Conservation (phyloP, 2,888 invertebrate species). For the Caenorhabditis auriculariae region DNA sequence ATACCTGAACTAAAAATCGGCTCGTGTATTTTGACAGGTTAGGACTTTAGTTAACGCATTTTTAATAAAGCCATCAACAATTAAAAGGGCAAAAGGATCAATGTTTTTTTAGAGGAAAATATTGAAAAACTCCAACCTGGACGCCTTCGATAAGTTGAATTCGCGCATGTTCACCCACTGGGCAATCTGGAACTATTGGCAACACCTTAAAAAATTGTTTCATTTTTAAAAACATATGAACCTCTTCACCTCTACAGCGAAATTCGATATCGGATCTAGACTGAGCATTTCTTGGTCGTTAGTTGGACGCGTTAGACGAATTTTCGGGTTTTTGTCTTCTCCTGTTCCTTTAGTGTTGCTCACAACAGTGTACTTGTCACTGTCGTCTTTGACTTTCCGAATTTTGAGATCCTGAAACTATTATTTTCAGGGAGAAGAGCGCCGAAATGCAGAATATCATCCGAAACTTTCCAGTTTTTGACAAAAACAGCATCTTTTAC, state of each 20-base stretch:
- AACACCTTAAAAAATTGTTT: slow-evolving; percentile 20
- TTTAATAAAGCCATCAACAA: neutral
- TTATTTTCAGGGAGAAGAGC: too few relatives aligned
- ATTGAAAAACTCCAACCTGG: slow-evolving; percentile 29
- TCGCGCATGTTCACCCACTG: slow-evolving; percentile 40
- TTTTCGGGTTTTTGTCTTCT: slow-evolving; percentile 1
- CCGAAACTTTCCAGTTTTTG: too few relatives aligned
- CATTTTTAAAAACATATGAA: neutral
- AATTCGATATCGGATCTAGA: too few relatives aligned
- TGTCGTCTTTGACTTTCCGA: slow-evolving; percentile 10
- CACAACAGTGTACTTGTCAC: slow-evolving; percentile 14
- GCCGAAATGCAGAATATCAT: too few relatives aligned
- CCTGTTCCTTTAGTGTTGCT: slow-evolving; percentile 20
- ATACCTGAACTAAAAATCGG: too few relatives aligned
- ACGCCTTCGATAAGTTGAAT: slow-evolving; percentile 59
- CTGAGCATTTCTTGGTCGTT: slow-evolving; percentile 7
- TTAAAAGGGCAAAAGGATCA: slow-evolving; percentile 3
- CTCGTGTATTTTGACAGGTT: too few relatives aligned
- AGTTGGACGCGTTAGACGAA: slow-evolving; percentile 3
- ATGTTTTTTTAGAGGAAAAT: slow-evolving; percentile 1
- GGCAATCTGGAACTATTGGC: slow-evolving; percentile 46
- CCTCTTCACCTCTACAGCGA: slow-evolving; percentile 20
- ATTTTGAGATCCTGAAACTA: slow-evolving; percentile 25
- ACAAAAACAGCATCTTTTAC: too few relatives aligned
- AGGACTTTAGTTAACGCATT: too few relatives aligned